These are phyloP conservation scores for Platanista minor DNA, from an alignment of 2,113 vertebrate species.

Conservation along the genomic window DNA sequence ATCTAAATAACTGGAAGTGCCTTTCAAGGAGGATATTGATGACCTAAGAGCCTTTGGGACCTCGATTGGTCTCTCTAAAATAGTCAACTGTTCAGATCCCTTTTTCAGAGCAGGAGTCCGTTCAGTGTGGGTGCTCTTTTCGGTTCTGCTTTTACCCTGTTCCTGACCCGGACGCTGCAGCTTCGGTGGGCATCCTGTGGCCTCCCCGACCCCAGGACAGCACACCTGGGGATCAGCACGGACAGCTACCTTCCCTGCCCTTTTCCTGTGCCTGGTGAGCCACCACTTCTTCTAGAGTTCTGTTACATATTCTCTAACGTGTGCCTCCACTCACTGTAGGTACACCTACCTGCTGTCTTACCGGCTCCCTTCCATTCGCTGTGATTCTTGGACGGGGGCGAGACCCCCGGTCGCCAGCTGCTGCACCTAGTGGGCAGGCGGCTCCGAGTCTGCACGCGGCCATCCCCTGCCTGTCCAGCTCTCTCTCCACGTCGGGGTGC, in stretches of 20 bases:
- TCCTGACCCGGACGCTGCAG: background rate
- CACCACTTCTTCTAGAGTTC: fast-evolving
- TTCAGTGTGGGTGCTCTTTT: fast-evolving
- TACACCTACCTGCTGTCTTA: background rate
- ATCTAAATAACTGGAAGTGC: background rate
- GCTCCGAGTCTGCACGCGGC: background rate
- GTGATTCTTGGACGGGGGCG: background rate
- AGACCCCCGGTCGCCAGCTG: fast-evolving
- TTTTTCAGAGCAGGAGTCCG: fast-evolving
- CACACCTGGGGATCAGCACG: fast-evolving
- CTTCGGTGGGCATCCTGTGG: background rate
- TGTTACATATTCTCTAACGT: background rate
- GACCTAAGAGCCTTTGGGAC: background rate
- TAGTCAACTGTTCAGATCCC: too few relatives aligned
- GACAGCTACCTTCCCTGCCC: background rate
- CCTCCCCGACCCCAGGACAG: background rate
- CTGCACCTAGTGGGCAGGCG: background rate
- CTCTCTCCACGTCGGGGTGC: background rate
- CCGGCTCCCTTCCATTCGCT: background rate
- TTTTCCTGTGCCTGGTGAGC: background rate
- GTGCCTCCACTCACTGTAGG: background rate
- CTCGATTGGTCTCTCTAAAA: background rate
- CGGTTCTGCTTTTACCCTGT: background rate
- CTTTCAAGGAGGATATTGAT: background rate
- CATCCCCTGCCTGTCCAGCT: background rate